phyloP scores from a whole-genome alignment of 2,888 invertebrate genomes.

The Cryptocephalus primarius region DNA sequence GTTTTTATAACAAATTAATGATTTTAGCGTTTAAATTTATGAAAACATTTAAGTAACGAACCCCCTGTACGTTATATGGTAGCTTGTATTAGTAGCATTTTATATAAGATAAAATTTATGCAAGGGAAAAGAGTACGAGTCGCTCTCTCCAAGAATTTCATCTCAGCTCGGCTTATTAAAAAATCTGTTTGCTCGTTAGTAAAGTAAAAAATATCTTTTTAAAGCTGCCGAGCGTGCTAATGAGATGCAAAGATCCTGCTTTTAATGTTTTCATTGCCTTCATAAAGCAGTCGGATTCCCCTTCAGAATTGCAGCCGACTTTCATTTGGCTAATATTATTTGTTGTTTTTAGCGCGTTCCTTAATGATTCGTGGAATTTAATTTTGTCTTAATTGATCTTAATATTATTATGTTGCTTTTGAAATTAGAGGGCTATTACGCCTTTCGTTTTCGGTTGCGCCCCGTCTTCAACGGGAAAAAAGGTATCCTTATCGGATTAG shows the following conservation, averaged over 20 bases:
- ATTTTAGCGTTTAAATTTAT: too few species aligned
- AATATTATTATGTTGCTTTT: too few species aligned
- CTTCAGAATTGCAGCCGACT: conserved; percentile 9
- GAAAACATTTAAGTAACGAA: too few species aligned
- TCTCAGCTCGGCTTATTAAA: conserved; percentile 22
- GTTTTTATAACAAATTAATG: too few species aligned
- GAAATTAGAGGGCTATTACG: too few species aligned
- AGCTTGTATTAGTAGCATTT: too few species aligned
- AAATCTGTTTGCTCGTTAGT: conserved; percentile 28
- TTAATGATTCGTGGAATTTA: conserved; percentile 10
- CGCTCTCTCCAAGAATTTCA: conserved; percentile 12
- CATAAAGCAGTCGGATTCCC: conserved; percentile 10
- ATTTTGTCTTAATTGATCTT: conserved; percentile 6
- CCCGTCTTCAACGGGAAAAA: too few species aligned
- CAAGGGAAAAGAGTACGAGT: too few species aligned
- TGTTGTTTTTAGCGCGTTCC: conserved; percentile 13
- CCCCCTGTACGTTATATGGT: too few species aligned
- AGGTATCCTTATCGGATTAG: too few species aligned
- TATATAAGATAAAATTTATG: too few species aligned
- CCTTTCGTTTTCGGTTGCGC: too few species aligned
- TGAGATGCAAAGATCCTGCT: conserved; percentile 24
- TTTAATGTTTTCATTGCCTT: conserved; percentile 19
- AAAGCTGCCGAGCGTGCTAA: conserved; percentile 18
- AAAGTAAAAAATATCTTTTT: conserved; percentile 22
- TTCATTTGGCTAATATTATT: conserved; percentile 13